These are phyloP conservation scores for Salarias fasciatus DNA, from an alignment of 2,797 vertebrate genomes.

Conservation along the genomic window DNA sequence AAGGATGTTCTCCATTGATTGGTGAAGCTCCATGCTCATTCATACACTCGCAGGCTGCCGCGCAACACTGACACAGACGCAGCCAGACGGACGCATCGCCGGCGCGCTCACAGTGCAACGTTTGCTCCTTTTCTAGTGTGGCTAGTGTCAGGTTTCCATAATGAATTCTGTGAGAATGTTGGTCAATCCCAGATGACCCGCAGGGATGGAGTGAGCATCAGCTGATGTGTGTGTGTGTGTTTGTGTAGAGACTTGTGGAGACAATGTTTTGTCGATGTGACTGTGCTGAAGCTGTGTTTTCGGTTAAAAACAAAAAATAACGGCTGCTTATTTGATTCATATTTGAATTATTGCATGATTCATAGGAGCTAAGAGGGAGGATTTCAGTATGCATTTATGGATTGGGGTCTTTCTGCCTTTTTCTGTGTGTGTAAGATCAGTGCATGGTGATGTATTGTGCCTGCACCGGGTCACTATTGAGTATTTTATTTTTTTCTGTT, in stretches of 20 bases:
- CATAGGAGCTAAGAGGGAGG: no score
- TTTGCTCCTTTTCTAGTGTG: constrained; percentile 55
- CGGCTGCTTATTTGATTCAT: no score
- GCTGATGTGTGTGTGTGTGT: constrained; percentile 2
- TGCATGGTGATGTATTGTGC: constrained; percentile 12
- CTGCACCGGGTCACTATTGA: constrained; percentile 14
- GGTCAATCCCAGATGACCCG: constrained; percentile 59
- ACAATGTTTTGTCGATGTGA: not conserved
- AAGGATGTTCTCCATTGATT: constrained; percentile 67
- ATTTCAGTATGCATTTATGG: not conserved
- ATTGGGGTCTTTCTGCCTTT: not conserved
- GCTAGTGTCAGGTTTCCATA: constrained; percentile 70
- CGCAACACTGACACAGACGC: constrained; percentile 8
- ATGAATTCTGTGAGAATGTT: constrained; percentile 64
- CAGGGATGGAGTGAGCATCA: constrained; percentile 17
- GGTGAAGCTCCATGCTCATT: constrained; percentile 35
- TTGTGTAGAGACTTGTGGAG: constrained; percentile 1
- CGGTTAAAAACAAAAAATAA: no score
- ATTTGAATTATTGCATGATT: no score
- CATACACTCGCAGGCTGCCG: constrained; percentile 3
- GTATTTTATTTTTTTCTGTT: constrained; percentile 10
- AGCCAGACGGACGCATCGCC: constrained; percentile 32
- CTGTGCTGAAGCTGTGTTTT: no score
- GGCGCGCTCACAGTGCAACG: constrained; percentile 38
- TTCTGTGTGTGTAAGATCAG: constrained; percentile 5